Evolutionary conservation across 2,113 vertebrate species (phyloP), one percentile per base, ranked within the genome.

Genomic region (Okapia johnstoni): DNA sequence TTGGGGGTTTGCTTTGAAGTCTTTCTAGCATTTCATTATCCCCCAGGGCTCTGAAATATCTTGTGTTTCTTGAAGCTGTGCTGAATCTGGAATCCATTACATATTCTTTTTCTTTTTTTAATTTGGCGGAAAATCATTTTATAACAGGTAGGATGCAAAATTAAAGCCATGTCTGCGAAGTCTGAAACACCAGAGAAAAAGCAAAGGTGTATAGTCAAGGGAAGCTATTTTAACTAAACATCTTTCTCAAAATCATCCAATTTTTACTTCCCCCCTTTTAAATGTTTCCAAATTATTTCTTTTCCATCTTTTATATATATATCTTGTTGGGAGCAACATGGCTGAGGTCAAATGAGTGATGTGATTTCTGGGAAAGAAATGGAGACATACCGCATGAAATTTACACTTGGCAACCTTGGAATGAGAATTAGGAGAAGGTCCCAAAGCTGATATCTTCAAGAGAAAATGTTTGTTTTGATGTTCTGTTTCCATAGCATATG

Each of bases 61-160:
- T 98, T 52, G 1, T 98, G 91, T 98, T 98, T 98, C 97, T 98
- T 98, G 89, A 99, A 98, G 97, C 95, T 43, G 96, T 92, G 15
- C 70, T 97, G 81, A 97, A 97, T 98, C 98, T 99, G 98, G 97
- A 98, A 98, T 96, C 48, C 86, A 98, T 99, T 99, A 98, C 89
- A 58, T 93, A 87, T 85, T 81, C 30, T 60, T 40, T 80, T 84
- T 73, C 73, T 84, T 43, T 84, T 36, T 55, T 80, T 61, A 9
- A 36, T 63, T 93, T 87, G 52, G 70, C 84, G 57, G 79, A 96
- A 98, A 97, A 94, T 63, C 84, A 96, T 90, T 95, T 77, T 98
- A 92, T 88, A 98, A 95, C 91, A 57, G 25, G 93, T 96, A 98
- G 94, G 89, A 79, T 80, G 96, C 63, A 89, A 92, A 97, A 96